Evolutionary conservation across 1,140 invertebrate genomes (phyloP).

Genomic region (Ctenoplectra terminalis): DNA sequence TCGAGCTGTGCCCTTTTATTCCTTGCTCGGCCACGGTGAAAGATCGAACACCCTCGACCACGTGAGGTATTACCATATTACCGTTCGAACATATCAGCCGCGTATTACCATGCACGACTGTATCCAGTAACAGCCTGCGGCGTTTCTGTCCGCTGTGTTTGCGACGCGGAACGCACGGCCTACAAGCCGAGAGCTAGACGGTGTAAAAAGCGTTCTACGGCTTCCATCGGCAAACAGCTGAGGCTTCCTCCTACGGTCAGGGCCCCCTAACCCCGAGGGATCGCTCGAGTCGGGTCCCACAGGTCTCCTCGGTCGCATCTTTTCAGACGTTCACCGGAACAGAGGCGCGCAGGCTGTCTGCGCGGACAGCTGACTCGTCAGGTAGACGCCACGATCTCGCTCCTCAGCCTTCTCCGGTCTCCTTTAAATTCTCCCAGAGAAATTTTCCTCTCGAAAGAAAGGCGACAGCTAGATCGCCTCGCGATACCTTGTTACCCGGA

Average conservation of each 20-base stretch:
- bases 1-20: constrained; percentile 19
- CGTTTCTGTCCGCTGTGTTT: constrained; percentile 22
- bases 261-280: constrained; percentile 70
- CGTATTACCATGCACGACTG: constrained; percentile 42
- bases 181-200: constrained; percentile 10
- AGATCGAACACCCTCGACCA: constrained; percentile 24
- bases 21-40: not conserved
- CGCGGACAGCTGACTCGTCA: constrained; percentile 66
- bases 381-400: constrained; percentile 49
- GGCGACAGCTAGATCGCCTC: not conserved
- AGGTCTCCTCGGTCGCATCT: constrained; percentile 1
- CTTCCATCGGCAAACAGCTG: constrained; percentile 81
- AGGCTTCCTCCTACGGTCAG: constrained; percentile 73
- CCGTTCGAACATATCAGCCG: constrained; percentile 47
- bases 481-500: not conserved
- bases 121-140: constrained; percentile 38
- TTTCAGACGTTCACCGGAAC: not conserved
- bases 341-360: constrained; percentile 5
- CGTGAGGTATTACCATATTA: constrained; percentile 44
- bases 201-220: constrained; percentile 65
- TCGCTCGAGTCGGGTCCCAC: constrained; percentile 50
- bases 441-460: not conserved
- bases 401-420: not conserved
- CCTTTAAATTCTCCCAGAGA: constrained; percentile 40
- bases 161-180: constrained; percentile 8